A percentile compares a stretch with the other conserved stretches of the same genome.
Conservation (phyloP, 2,797 vertebrate species). For the Pantherophis alleghaniensis region DNA sequence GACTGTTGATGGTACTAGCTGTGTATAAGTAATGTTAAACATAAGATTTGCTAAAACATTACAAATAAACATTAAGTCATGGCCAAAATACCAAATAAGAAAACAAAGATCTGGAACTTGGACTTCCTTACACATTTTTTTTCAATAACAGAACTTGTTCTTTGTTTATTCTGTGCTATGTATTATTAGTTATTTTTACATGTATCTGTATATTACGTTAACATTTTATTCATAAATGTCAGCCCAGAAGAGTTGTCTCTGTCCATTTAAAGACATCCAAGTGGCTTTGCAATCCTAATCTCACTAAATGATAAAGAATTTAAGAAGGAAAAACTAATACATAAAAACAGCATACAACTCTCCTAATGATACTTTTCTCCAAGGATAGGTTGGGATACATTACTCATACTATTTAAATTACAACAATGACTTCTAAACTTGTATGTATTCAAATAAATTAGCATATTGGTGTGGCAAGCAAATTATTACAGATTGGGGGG, state of each 20-base stretch:
- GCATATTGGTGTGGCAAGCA: background rate
- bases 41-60: background rate
- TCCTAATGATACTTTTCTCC: background rate
- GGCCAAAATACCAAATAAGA: too few species aligned
- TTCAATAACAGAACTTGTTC: background rate
- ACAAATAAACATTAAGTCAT: background rate
- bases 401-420: background rate
- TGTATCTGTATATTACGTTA: background rate
- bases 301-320: background rate
- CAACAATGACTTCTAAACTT: background rate
- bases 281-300: background rate
- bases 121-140: background rate
- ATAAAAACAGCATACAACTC: background rate
- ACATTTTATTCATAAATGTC: background rate
- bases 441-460: background rate
- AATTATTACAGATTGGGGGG: background rate
- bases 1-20: too few species aligned
- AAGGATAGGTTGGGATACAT: background rate
- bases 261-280: background rate
- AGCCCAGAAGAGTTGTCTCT: background rate
- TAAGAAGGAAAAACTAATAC: background rate
- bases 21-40: background rate
- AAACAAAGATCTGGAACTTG: background rate
- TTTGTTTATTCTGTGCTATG: background rate
- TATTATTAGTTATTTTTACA: background rate